Conservation (phyloP, 1,140 invertebrate species). For the Pollicipes pollicipes region DNA sequence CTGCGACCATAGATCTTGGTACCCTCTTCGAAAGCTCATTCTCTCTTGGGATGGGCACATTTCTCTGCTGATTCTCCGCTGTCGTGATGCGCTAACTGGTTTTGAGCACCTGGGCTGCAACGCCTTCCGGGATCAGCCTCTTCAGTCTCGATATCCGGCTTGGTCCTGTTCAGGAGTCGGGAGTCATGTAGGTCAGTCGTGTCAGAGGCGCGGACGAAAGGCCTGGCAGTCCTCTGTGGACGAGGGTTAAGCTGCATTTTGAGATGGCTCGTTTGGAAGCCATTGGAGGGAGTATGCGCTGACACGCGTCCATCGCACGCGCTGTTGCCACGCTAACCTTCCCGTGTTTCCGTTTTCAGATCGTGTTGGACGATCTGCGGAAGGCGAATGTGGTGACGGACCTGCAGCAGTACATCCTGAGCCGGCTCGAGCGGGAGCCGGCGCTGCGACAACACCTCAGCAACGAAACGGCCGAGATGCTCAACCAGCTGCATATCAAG, state of each 20-base stretch:
- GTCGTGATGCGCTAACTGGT: no score
- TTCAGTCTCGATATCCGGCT: no score
- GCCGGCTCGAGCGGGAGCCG: slow-evolving; percentile 65
- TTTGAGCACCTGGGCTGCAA: no score
- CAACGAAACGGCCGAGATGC: slow-evolving; percentile 73
- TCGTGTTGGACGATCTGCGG: slow-evolving; percentile 17
- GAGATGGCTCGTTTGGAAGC: slow-evolving; percentile 41
- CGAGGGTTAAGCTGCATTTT: slow-evolving; percentile 75
- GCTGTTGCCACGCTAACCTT: no score
- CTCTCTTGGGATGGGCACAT: no score
- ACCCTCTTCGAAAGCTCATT: no score
- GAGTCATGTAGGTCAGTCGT: no score
- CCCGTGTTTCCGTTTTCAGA: not conserved
- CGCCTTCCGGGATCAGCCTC: no score
- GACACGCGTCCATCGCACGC: not conserved
- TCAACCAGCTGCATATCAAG: slow-evolving; percentile 90
- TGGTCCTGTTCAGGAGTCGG: no score
- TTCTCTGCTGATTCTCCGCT: no score
- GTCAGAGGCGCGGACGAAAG: no score
- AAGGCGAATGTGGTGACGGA: slow-evolving; percentile 42
- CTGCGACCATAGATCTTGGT: no score
- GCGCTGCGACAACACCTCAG: slow-evolving; percentile 57
- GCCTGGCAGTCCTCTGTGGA: slow-evolving; percentile 2
- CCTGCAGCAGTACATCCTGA: slow-evolving; percentile 86
- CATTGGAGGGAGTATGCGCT: not conserved